phyloP scores from a whole-genome alignment of 2,888 invertebrate species.

The Camponotus fellah region DNA sequence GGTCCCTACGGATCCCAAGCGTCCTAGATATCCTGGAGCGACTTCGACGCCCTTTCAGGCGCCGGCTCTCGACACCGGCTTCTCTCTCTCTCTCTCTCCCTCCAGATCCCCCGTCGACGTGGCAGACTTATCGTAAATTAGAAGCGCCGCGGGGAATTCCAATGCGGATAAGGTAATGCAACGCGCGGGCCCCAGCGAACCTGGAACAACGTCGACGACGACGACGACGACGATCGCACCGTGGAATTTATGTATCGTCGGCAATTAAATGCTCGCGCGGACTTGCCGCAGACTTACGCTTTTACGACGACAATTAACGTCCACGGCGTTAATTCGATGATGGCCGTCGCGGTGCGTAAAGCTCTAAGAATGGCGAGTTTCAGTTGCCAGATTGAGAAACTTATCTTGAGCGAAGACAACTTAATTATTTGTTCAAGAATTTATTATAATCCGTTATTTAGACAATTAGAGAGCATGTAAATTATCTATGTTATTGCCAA shows the following conservation, averaged over 20 bases:
- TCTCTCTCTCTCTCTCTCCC: background rate
- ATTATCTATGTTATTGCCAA: background rate
- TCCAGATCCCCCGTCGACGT: slow-evolving; percentile 55
- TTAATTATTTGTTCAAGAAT: slow-evolving; percentile 11
- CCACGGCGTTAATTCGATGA: slow-evolving; percentile 55
- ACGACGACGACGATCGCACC: slow-evolving; percentile 57
- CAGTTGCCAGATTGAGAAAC: background rate
- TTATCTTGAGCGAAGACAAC: background rate
- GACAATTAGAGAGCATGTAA: background rate
- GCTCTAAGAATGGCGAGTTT: background rate
- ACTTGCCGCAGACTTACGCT: slow-evolving; percentile 59
- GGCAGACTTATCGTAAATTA: slow-evolving; percentile 77
- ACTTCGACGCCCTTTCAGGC: slow-evolving; percentile 61
- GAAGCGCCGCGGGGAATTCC: slow-evolving; percentile 76
- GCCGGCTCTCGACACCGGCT: slow-evolving; percentile 70
- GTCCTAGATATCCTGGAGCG: slow-evolving; percentile 61
- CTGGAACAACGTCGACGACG: slow-evolving; percentile 59
- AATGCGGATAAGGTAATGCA: slow-evolving; percentile 70
- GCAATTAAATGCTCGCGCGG: slow-evolving; percentile 72
- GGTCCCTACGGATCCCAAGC: slow-evolving; percentile 43
- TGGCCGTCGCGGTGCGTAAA: slow-evolving; percentile 1
- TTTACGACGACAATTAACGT: slow-evolving; percentile 58
- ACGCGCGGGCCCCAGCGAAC: slow-evolving; percentile 39
- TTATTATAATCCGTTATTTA: background rate
- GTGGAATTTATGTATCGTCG: slow-evolving; percentile 73